Percentiles rank a stretch among this genome's conserved stretches.
phyloP scores from a whole-genome alignment of 2,113 vertebrate species.

The Aramus guarauna region DNA sequence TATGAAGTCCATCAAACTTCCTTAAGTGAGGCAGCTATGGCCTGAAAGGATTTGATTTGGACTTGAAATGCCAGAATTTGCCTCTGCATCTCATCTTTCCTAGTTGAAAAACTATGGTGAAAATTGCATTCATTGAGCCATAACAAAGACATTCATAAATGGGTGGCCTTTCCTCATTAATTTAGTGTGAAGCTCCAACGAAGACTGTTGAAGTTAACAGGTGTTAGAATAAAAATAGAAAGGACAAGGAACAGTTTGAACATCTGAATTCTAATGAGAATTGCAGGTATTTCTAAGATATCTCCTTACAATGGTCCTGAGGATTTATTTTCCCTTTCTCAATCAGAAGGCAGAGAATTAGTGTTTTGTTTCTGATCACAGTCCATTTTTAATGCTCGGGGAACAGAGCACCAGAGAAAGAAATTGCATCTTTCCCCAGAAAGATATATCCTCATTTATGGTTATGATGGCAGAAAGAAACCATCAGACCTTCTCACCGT shows the following conservation, averaged over 20 bases:
- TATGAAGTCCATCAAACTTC: neutral
- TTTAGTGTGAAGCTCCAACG: neutral
- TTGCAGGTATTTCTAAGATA: neutral
- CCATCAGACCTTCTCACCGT: neutral
- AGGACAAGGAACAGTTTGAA: neutral
- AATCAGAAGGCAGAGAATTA: neutral
- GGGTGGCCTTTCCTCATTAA: neutral
- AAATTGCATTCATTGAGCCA: neutral
- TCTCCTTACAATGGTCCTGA: neutral
- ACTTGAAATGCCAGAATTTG: neutral
- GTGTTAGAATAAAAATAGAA: neutral
- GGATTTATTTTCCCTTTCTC: neutral
- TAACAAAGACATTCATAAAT: neutral
- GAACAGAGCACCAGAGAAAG: neutral
- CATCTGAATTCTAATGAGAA: neutral
- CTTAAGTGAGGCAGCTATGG: neutral
- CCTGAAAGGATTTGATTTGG: neutral
- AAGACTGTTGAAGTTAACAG: neutral
- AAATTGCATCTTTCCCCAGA: neutral
- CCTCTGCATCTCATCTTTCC: neutral
- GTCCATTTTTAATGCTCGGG: neutral
- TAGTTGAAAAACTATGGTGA: neutral
- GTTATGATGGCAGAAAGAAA: neutral
- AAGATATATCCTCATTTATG: neutral
- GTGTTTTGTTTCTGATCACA: neutral